These are phyloP conservation scores for Mastacembelus armatus DNA, from an alignment of 2,797 vertebrate species.

Conservation along the genomic window DNA sequence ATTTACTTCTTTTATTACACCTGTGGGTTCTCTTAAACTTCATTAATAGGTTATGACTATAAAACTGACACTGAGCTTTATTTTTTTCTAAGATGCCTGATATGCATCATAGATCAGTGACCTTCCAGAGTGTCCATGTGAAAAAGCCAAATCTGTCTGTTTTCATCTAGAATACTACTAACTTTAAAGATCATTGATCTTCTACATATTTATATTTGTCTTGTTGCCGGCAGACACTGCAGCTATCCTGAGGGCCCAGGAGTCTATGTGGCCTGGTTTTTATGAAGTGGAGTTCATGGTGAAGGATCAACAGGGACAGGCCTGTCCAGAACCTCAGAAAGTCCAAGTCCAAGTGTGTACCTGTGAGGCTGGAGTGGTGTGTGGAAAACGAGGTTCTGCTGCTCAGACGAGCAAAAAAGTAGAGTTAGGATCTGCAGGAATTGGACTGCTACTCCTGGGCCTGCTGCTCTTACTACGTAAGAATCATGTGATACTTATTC, in stretches of 20 bases:
- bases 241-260: conserved; percentile 63
- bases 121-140: no score
- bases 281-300: conserved; percentile 72
- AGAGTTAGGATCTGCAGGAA: conserved; percentile 69
- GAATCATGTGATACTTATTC: conserved; percentile 42
- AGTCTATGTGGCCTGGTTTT: conserved; percentile 65
- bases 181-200: no score
- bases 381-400: background rate
- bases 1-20: no score
- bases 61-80: no score
- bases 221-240: conserved; percentile 70
- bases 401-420: background rate
- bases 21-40: no score
- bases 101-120: no score
- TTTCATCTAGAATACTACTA: no score
- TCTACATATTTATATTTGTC: conserved; percentile 2
- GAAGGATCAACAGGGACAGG: conserved; percentile 70
- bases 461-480: conserved; percentile 81
- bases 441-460: conserved; percentile 79
- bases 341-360: conserved; percentile 75
- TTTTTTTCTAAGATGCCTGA: no score
- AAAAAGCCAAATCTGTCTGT: no score
- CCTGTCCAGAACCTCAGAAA: conserved; percentile 77
- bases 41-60: no score
- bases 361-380: conserved; percentile 62